Conservation (phyloP, 2,113 vertebrate species). For the Scytalopus superciliaris region DNA sequence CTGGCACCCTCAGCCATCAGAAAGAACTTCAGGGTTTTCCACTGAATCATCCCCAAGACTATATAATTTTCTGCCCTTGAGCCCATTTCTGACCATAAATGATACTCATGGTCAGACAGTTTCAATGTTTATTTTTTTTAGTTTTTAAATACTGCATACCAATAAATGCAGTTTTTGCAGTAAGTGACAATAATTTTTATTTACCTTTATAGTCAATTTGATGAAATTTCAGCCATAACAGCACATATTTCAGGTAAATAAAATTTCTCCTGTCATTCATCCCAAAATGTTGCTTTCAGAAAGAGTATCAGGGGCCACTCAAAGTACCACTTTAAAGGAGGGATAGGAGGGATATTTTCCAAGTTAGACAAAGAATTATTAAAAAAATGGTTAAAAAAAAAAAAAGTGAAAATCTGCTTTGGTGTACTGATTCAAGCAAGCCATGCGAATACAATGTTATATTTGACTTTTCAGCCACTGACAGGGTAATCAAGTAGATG, state of each 20-base stretch:
- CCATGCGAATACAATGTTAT: background rate
- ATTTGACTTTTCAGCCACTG: conserved; percentile 7
- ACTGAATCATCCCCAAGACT: background rate
- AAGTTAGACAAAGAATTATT: background rate
- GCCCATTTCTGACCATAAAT: background rate
- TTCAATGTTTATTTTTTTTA: background rate
- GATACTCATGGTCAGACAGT: background rate
- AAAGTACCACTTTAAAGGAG: background rate
- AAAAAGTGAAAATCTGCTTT: background rate
- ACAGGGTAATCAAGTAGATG: conserved; percentile 24
- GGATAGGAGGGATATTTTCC: background rate
- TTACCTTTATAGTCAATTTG: background rate
- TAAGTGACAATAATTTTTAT: background rate
- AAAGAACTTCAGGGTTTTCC: background rate
- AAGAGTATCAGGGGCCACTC: background rate
- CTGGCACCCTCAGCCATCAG: background rate
- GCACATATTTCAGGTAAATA: background rate
- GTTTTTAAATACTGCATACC: background rate
- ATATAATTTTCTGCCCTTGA: background rate
- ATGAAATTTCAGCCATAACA: background rate
- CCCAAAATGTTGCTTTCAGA: background rate
- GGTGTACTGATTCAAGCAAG: background rate
- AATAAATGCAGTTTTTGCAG: background rate
- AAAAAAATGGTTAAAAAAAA: background rate
- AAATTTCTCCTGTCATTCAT: background rate